These are phyloP conservation scores for Bombus confusus DNA, from an alignment of 1,140 invertebrate species.

Conservation along the genomic window DNA sequence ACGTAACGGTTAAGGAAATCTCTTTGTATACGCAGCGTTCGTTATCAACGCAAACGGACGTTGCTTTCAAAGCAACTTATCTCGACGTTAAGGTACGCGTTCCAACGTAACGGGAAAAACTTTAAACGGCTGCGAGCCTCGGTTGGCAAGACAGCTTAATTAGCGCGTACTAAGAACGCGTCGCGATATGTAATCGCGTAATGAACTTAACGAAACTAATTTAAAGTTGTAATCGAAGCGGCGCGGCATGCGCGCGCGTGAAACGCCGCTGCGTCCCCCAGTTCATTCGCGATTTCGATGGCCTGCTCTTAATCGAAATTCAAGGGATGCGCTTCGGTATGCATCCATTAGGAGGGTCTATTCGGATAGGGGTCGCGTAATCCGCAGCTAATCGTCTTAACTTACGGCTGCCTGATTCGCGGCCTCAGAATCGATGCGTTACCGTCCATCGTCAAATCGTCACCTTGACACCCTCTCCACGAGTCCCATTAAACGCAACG, in stretches of 20 bases:
- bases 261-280: background rate
- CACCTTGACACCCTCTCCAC: background rate
- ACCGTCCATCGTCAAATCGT: conserved; percentile 34
- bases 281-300: conserved; percentile 22
- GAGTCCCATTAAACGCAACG: background rate
- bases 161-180: conserved; percentile 36
- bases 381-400: conserved; percentile 37
- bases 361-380: conserved; percentile 5
- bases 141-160: conserved; percentile 15
- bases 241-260: background rate
- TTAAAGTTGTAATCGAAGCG: conserved; percentile 54
- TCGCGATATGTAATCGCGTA: conserved; percentile 48
- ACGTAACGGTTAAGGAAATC: too few relatives aligned
- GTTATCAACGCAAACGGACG: too few relatives aligned
- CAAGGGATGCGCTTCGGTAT: conserved; percentile 4
- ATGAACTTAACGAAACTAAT: conserved; percentile 52
- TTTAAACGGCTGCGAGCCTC: background rate
- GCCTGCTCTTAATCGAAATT: conserved; percentile 44
- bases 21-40: too few relatives aligned
- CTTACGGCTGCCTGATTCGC: conserved; percentile 10
- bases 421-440: conserved; percentile 11
- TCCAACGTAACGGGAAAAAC: background rate
- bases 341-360: conserved; percentile 32
- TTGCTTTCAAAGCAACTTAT: background rate
- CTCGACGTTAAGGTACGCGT: background rate